A percentile compares a stretch with the other conserved stretches of the same genome.
Conservation (phyloP, 2,113 vertebrate species). For the Indicator indicator region DNA sequence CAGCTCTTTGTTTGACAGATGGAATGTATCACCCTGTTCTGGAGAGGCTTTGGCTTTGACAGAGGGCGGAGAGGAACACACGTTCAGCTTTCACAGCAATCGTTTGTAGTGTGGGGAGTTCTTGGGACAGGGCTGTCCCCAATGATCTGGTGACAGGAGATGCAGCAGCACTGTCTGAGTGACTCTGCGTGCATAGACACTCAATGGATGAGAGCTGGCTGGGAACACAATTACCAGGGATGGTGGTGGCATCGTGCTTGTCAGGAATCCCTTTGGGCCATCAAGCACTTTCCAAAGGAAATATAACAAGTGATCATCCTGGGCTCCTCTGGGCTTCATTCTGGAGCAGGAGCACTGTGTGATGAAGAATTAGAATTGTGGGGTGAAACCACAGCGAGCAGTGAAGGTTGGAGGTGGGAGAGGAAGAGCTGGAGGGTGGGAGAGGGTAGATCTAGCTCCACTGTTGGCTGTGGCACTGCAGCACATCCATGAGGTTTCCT, state of each 20-base stretch:
- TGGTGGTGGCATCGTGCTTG: rapidly evolving
- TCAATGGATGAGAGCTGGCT: background rate
- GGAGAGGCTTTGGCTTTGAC: background rate
- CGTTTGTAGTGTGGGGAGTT: background rate
- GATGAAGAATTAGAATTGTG: background rate
- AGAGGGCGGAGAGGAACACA: background rate
- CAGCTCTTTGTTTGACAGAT: background rate
- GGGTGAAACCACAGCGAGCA: background rate
- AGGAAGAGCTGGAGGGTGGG: background rate
- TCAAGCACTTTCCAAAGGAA: background rate
- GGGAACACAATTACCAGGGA: background rate
- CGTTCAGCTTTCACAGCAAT: background rate
- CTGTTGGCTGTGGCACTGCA: rapidly evolving
- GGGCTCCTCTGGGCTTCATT: background rate
- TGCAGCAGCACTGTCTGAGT: rapidly evolving
- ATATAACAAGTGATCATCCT: rapidly evolving
- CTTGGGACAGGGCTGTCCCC: background rate
- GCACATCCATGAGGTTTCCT: background rate
- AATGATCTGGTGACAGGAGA: background rate
- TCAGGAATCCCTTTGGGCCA: background rate
- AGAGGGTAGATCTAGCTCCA: rapidly evolving
- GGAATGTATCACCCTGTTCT: background rate
- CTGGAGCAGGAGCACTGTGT: background rate
- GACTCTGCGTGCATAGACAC: background rate
- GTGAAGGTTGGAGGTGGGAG: background rate